Evolutionary conservation across 2,113 vertebrate genomes (phyloP), one percentile per base, ranked within the genome.

Genomic region (Silurus glanis): DNA sequence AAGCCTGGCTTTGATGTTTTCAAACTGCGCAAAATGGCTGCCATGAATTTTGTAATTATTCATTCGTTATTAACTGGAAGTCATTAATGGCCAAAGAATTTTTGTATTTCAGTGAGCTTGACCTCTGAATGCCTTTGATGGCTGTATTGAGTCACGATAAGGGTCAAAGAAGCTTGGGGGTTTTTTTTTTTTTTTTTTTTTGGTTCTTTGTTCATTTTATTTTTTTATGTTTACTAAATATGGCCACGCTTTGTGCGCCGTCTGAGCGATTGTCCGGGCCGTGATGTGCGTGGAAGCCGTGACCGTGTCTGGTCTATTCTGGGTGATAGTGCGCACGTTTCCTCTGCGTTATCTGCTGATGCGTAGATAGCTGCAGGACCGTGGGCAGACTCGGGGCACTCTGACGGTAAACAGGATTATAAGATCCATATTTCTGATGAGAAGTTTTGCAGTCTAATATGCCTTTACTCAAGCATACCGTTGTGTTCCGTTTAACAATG

Each of bases 341-440:
- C 80, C 80, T 79, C 75, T 37, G 74, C 1, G 9, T 85, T 66
- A 85, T 85, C 84, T 80, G 61, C 75, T 83, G 87, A 83, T 85
- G 71, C 61, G n/a, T 13, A 45, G 84, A 88, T 88, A 62, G 71
- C 83, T 82, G 58, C 13, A n/a, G 83, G 86, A 69, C 69, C 53
- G 13, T n/a, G 85, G 85, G 78, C 78, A 80, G 58, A 61, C 58
- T 58, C 55, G 45, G 56, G 78, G 82, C 47, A 79, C 75, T 53
- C 37, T 45, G 37, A 55, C 28, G 25, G 85, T 59, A 82, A 82
- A 61, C 66, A 83, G 21, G 17, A 17, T 75, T 69, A 84, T 80
- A 49, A 87, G 82, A 87, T 87, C 76, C 82, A 62, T 71, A 71
- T 88, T 85, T 85, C 78, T 85, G 78, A 88, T 88, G 80, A 19